Percentiles rank a stretch among this genome's conserved stretches.
Conservation (phyloP, 2,113 vertebrate species). For the Planiliza haematocheilus region DNA sequence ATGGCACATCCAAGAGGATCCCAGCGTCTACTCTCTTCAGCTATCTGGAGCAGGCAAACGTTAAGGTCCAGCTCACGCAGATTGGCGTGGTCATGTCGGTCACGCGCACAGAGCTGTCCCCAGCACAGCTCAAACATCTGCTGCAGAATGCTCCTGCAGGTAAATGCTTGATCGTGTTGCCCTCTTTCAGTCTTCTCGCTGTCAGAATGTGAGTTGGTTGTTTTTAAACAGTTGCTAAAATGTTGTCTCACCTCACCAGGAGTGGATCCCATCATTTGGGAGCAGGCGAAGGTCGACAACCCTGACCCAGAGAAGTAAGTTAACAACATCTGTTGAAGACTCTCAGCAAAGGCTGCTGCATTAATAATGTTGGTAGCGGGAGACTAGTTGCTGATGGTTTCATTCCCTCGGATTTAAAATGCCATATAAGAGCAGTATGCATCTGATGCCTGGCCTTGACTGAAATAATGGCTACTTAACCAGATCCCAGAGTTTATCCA, state of each 20-base stretch:
- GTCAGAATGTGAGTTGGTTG: neutral
- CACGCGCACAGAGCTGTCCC: constrained; percentile 92
- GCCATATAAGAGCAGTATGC: too few species aligned
- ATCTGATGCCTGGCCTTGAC: too few species aligned
- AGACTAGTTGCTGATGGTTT: too few species aligned
- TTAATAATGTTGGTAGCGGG: too few species aligned
- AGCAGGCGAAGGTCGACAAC: constrained; percentile 98
- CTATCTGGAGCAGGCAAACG: constrained; percentile 90
- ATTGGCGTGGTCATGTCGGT: constrained; percentile 90
- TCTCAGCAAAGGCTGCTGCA: neutral
- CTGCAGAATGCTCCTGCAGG: constrained; percentile 94
- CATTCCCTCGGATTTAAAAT: too few species aligned
- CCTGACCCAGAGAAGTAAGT: constrained; percentile 96
- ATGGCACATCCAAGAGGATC: constrained; percentile 94
- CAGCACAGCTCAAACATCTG: constrained; percentile 93
- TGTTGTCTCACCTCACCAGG: constrained; percentile 79
- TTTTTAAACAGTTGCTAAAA: neutral
- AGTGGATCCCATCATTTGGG: constrained; percentile 99
- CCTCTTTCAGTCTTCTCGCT: too few species aligned
- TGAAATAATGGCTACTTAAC: too few species aligned
- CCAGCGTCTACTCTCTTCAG: constrained; percentile 87
- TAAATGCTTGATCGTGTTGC: constrained; percentile 46
- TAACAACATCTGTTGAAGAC: neutral
- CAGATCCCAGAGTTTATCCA: too few species aligned
- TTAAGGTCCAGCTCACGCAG: constrained; percentile 90